Evolutionary conservation across 2,797 vertebrate genomes (phyloP).

Genomic region (Pogoniulus pusillus): DNA sequence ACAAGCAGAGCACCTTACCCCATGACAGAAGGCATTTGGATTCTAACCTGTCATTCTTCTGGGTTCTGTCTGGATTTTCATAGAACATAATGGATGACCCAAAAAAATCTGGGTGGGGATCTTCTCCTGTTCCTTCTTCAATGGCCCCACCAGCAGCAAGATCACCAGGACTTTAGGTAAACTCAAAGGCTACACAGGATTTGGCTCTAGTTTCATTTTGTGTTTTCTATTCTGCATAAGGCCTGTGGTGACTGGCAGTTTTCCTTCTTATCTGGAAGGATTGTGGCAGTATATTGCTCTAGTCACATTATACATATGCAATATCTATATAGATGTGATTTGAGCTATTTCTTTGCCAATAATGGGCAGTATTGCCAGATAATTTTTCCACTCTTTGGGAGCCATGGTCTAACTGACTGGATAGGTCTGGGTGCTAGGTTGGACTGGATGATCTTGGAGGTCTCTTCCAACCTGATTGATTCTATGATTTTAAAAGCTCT

Average conservation of each 20-base stretch:
- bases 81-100: too few relatives aligned
- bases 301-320: neutral
- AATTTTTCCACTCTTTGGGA: too few relatives aligned
- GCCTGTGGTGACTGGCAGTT: neutral
- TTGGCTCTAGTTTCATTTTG: neutral
- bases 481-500: neutral
- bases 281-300: neutral
- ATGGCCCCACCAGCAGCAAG: neutral
- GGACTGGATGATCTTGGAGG: too few relatives aligned
- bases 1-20: neutral
- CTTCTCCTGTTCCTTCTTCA: neutral
- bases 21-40: accelerated
- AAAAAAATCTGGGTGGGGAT: neutral
- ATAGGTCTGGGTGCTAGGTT: too few relatives aligned
- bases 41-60: neutral
- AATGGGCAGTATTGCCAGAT: neutral
- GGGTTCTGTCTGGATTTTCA: neutral
- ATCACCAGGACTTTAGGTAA: neutral
- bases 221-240: neutral
- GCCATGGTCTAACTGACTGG: too few relatives aligned
- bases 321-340: neutral
- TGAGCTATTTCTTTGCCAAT: neutral
- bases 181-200: neutral
- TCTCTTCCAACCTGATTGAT: too few relatives aligned
- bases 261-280: neutral